A percentile compares a stretch with the other conserved stretches of the same genome.
Evolutionary conservation across 2,113 vertebrate genomes (phyloP).

Genomic region (Trematocara variabile): DNA sequence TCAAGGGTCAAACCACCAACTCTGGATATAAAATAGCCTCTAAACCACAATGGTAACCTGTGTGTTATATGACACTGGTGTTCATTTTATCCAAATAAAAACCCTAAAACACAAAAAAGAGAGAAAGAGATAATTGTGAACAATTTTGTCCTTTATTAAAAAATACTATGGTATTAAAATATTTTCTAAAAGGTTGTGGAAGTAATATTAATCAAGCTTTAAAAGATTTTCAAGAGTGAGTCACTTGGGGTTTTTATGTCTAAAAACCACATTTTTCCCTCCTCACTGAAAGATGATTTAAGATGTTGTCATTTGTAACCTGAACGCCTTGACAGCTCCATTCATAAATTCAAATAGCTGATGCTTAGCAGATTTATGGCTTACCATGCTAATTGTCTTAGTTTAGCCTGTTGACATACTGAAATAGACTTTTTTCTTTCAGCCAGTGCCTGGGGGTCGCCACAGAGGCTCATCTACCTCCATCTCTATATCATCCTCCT

Average conservation of each 20-base stretch:
- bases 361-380: neutral
- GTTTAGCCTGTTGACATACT: neutral
- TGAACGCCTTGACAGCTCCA: neutral
- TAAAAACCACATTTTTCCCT: neutral
- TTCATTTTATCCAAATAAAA: neutral
- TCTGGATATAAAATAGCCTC: neutral
- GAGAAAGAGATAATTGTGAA: neutral
- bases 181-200: neutral
- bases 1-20: slow-evolving; percentile 17
- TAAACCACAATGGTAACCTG: neutral
- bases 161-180: neutral
- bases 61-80: neutral
- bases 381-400: neutral
- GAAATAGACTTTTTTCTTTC: neutral
- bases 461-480: neutral
- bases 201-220: neutral
- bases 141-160: neutral
- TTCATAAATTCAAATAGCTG: neutral
- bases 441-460: neutral
- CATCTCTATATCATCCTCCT: neutral
- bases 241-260: neutral
- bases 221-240: neutral
- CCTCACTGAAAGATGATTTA: neutral
- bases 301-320: neutral
- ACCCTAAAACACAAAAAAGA: neutral